Evolutionary conservation across 2,797 vertebrate species (phyloP).

Genomic region (Sus cebifrons): DNA sequence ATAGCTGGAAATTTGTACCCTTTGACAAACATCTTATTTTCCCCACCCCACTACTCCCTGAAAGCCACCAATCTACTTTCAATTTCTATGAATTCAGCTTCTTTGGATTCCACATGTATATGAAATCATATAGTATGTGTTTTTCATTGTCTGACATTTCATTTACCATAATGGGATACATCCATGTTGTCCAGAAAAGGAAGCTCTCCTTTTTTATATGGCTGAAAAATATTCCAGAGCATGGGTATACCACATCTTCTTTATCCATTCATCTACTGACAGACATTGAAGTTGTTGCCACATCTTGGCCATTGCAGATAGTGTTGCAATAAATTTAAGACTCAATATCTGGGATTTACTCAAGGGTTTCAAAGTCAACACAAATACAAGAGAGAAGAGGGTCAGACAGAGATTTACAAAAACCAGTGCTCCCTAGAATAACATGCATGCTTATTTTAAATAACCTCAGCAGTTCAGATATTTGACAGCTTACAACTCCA

Average conservation of each 20-base stretch:
- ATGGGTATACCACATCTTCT: background rate
- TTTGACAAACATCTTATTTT: background rate
- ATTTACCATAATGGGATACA: background rate
- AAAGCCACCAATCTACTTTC: background rate
- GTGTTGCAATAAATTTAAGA: slow-evolving; percentile 7
- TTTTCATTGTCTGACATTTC: background rate
- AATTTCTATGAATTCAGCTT: background rate
- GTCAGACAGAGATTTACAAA: background rate
- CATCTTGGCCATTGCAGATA: background rate
- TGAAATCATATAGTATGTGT: background rate
- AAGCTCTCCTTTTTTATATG: background rate
- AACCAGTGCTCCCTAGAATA: background rate
- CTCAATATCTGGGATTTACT: background rate
- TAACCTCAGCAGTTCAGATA: background rate
- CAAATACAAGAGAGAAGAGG: background rate
- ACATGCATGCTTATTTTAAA: background rate
- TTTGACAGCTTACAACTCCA: background rate
- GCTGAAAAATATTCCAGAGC: background rate
- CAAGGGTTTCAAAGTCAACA: slow-evolving; percentile 9
- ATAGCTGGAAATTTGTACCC: background rate
- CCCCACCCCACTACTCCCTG: background rate
- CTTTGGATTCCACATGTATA: background rate
- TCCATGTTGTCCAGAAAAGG: background rate
- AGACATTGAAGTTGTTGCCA: background rate
- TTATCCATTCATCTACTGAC: background rate